Base-by-base conservation (phyloP, 1,140 invertebrate genomes). In the Cotesia vestalis region DNA sequence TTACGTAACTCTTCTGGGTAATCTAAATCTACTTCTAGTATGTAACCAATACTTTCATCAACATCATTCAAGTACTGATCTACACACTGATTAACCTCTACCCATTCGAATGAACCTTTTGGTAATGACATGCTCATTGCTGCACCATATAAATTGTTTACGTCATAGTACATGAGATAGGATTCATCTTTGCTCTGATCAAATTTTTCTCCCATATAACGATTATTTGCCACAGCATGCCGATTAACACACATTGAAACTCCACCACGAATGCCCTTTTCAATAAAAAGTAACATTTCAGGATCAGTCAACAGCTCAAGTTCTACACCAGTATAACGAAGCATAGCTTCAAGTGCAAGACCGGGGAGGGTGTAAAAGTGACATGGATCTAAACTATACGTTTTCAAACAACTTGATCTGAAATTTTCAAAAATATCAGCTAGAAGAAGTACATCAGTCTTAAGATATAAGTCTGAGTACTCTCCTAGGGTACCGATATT, bases 401-500 rank as follows among this genome's bases (percentile, higher is more conserved):
- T 77, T 62, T 69, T 75, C 34, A 77, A 46, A 63, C 73, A 73
- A 14, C 3, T 72, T 36, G 76, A 63, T 69, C 83, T 46, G 75
- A 86, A 88, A 78, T 87, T 85, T 83, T 88, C 85, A 79, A 88
- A 88, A 17, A 89, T 76, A 78, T 88, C 86, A 5, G 79, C 81
- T 3, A 75, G 38, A 4, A 86, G 57, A 27, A 86, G 66, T 52
- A 85, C 79, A 77, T 87, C 85, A 12, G 80, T 81, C 80, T 82
- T 84, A 9, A 87, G 62, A 77, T 86, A 88, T 4, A 85, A 66
- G 75, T 87, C 80, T 6, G 78, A 80, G 77, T 86, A 88, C 69
- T 88, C 82, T 4, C 77, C 75, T 74, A 87, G 75, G 63, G 74
- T 85, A 51, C 74, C 62, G 73, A 81, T 81, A 4, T 76, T 60